These are phyloP conservation scores for Trochalopteron elliotii DNA, from an alignment of 2,113 vertebrate genomes.

Conservation along the genomic window DNA sequence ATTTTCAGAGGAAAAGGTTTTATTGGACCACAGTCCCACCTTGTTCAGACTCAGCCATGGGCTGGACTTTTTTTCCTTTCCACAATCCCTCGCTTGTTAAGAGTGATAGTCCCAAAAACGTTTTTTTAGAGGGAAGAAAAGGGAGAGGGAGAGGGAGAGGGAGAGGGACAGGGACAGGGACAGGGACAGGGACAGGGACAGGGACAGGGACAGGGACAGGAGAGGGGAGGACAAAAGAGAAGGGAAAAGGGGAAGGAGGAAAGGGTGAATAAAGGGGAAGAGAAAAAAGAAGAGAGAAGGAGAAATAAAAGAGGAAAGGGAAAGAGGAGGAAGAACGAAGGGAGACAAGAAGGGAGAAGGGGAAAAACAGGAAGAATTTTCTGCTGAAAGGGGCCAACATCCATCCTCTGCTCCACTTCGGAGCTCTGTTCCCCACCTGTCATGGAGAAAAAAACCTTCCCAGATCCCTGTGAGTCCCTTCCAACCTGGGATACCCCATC, in stretches of 20 bases:
- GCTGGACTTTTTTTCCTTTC: not conserved
- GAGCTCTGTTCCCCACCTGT: not conserved
- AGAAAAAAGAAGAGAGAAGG: not conserved
- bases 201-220: no score
- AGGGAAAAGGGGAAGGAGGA: no score
- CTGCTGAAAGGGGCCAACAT: not conserved
- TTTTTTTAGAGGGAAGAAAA: no score
- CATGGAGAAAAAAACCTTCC: no score
- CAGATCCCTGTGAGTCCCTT: no score
- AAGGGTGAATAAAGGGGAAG: no score
- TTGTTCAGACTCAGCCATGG: not conserved
- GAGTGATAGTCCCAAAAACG: fast-evolving
- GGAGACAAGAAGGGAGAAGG: not conserved
- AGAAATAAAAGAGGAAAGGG: no score
- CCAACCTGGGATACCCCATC: not conserved
- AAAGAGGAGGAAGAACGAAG: not conserved
- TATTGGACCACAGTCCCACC: not conserved
- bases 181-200: no score
- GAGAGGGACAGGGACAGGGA: no score
- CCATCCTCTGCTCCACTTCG: not conserved
- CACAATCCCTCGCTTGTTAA: not conserved
- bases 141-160: no score
- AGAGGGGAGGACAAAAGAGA: no score
- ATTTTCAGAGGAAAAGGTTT: not conserved
- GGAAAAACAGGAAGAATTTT: not conserved